Evolutionary conservation across 1,140 invertebrate genomes (phyloP).

Genomic region (Acromyrmex echinatior): DNA sequence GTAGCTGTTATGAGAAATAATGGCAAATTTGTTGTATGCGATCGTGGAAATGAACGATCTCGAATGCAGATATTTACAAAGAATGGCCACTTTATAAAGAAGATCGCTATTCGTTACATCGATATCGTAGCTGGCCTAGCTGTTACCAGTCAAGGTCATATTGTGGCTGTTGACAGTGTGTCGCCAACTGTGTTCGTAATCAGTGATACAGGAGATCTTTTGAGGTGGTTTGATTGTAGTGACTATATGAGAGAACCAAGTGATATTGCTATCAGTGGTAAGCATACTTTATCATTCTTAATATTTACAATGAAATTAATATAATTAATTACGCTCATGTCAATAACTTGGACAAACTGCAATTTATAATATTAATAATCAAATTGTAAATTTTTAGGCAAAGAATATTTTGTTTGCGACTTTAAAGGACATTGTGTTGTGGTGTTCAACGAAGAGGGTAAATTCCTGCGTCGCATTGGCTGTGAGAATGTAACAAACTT

Average conservation of each 20-base stretch:
- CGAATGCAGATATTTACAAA: slow-evolving; percentile 98
- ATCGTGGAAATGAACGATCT: slow-evolving; percentile 97
- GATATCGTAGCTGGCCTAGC: slow-evolving; percentile 99
- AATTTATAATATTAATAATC: slow-evolving; percentile 13
- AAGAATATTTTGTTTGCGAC: slow-evolving; percentile 98
- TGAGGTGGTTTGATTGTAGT: slow-evolving; percentile 98
- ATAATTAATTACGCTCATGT: neutral
- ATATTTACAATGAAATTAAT: neutral
- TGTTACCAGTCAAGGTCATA: slow-evolving; percentile 95
- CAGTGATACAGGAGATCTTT: slow-evolving; percentile 94
- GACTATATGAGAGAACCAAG: slow-evolving; percentile 99
- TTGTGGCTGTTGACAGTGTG: slow-evolving; percentile 98
- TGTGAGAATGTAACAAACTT: slow-evolving; percentile 98
- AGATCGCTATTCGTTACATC: slow-evolving; percentile 97
- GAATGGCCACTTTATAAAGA: slow-evolving; percentile 95
- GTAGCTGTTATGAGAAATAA: slow-evolving; percentile 96
- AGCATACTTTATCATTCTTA: slow-evolving; percentile 66
- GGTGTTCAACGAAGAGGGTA: slow-evolving; percentile 97
- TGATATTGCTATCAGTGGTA: slow-evolving; percentile 97
- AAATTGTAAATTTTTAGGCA: slow-evolving; percentile 88
- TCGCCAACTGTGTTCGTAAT: slow-evolving; percentile 98
- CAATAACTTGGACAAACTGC: neutral
- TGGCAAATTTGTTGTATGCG: slow-evolving; percentile 98
- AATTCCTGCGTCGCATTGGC: slow-evolving; percentile 96
- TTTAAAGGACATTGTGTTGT: slow-evolving; percentile 99